Evolutionary conservation across 2,888 invertebrate genomes (phyloP).

Genomic region (Gryllus longicercus): DNA sequence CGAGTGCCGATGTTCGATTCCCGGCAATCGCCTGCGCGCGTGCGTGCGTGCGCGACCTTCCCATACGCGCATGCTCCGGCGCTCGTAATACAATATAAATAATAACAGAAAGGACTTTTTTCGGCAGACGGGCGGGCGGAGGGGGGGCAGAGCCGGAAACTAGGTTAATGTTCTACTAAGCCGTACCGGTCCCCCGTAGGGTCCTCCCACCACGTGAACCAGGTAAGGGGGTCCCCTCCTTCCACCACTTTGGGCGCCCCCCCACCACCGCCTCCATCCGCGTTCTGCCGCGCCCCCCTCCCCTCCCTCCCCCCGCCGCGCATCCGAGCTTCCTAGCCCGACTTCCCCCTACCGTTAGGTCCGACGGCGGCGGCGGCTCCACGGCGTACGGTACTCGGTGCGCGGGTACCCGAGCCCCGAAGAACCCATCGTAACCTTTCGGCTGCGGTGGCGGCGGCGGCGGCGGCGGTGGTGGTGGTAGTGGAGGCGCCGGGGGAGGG

Average conservation of each 20-base stretch:
- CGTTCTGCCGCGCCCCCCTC: neutral
- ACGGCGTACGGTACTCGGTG: slow-evolving; percentile 3
- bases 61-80: neutral
- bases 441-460: neutral
- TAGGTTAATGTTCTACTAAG: slow-evolving; percentile 32
- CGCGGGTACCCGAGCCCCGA: slow-evolving; percentile 17
- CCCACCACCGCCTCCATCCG: neutral
- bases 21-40: too few species aligned
- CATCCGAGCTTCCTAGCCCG: neutral
- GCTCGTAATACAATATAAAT: neutral
- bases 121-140: neutral
- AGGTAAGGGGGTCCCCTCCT: slow-evolving; percentile 17
- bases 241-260: slow-evolving; percentile 17
- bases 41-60: neutral
- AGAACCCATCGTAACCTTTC: slow-evolving; percentile 7
- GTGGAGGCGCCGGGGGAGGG: neutral
- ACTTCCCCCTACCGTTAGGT: slow-evolving; percentile 17
- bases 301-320: neutral
- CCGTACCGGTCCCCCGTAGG: slow-evolving; percentile 12
- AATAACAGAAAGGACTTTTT: slow-evolving; percentile 7
- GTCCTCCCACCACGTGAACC: slow-evolving; percentile 17
- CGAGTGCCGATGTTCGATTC: too few species aligned
- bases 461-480: neutral
- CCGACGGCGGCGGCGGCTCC: neutral
- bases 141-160: neutral